Base-by-base conservation (phyloP, 1,140 invertebrate species). In the Zaprionus davidi region DNA sequence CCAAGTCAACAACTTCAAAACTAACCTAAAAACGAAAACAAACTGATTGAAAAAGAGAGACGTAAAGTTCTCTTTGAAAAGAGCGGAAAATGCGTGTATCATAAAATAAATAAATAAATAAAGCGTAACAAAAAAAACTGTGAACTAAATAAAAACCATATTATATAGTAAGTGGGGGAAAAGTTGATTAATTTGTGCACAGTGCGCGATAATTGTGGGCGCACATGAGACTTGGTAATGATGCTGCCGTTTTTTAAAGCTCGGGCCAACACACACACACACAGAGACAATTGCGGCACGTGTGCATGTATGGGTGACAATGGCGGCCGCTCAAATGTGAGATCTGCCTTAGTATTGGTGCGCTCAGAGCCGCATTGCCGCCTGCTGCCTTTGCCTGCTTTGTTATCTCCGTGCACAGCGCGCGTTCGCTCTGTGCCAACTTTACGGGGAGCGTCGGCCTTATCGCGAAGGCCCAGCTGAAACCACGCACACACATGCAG, bases 141-240 rank as follows among this genome's bases (percentile, higher is more conserved):
- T 22, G 13, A 62, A 11, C 38, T 15, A 57, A 51, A 41, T 11
- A 67, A 31, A 36, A 67, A 28, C 2, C 12, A 49, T 49, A 20
- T 49, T 17, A 11, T 26, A 53, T 13, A 63, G 0, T n/a, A 51
- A 51, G 17, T 34, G 22, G 36, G 28, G 31, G 31, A 51, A 71
- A 84, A 71, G 63, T 66, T 77, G 79, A 80, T 87, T 86, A 74
- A 87, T 86, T 83, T 85, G 78, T 68, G 77, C 77, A 65, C 75
- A 76, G 71, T 76, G 41, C 73, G 66, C 67, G 83, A 87, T 86
- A 86, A 86, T 87, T 86, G 86, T 74, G 58, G 63, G 70, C 60
- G 65, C 76, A 86, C 76, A 81, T 82, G 76, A 78, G 79, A 85
- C 76, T 79, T 76, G 79, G 76, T 82, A 86, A 86, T 82, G 68